Percentiles rank a stretch among this genome's conserved stretches.
phyloP scores from a whole-genome alignment of 2,888 invertebrate species.

The Cepaea hortensis region DNA sequence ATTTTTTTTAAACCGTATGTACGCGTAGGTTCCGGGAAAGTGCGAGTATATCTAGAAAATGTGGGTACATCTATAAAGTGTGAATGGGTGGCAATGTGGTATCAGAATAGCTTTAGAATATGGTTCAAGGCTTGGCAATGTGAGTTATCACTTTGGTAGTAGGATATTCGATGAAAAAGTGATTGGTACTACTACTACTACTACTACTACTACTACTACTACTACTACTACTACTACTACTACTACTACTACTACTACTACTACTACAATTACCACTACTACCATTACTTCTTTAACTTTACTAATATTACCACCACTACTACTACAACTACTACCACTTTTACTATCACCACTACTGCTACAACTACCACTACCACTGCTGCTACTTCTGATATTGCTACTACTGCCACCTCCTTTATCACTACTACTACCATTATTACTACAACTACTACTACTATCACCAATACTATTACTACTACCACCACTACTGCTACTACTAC shows the following conservation, averaged over 20 bases:
- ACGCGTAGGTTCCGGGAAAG: too few species aligned
- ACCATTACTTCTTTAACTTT: neutral
- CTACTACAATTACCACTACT: neutral
- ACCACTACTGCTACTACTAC: too few species aligned
- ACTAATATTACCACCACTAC: neutral
- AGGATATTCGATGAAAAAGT: too few species aligned
- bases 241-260: neutral
- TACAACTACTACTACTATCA: too few species aligned
- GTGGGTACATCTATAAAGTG: neutral
- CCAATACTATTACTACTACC: too few species aligned
- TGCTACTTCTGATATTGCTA: neutral
- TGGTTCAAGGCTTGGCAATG: neutral
- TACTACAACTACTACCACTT: neutral
- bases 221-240: neutral
- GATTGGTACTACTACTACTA: neutral
- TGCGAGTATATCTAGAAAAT: neutral
- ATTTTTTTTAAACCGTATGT: too few species aligned
- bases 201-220: neutral
- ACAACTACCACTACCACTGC: neutral
- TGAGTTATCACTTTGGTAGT: conserved; percentile 10
- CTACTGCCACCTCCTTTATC: too few species aligned
- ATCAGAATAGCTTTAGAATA: neutral
- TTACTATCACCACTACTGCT: conserved; percentile 4
- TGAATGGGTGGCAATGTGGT: neutral
- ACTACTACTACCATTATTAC: too few species aligned